Percentiles rank a stretch among this genome's conserved stretches.
Conservation (phyloP, 1,140 invertebrate species). For the Drosophila ohnishii region DNA sequence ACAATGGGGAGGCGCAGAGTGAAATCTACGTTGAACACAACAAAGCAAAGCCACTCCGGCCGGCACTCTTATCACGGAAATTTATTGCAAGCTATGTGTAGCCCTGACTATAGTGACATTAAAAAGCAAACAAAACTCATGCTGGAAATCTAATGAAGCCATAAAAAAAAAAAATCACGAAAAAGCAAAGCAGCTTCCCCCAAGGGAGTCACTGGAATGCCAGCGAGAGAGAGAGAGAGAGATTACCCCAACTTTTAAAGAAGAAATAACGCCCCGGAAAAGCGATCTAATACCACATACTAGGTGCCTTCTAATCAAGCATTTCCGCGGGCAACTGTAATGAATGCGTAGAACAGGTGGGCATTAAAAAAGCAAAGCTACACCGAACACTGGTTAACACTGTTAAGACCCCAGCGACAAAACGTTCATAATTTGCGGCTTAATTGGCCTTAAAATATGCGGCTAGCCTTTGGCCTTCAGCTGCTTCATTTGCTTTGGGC, state of each 20-base stretch:
- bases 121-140: slow-evolving; percentile 31
- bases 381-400: slow-evolving; percentile 13
- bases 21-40: slow-evolving; percentile 24
- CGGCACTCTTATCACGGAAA: slow-evolving; percentile 41
- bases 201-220: slow-evolving; percentile 12
- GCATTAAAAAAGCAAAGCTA: slow-evolving; percentile 20
- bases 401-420: slow-evolving; percentile 52
- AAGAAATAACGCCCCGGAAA: slow-evolving; percentile 24
- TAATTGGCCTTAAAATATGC: slow-evolving; percentile 73
- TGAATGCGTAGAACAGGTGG: slow-evolving; percentile 35
- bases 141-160: slow-evolving; percentile 44
- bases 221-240: neutral
- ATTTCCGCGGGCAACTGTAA: slow-evolving; percentile 20
- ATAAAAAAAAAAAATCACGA: slow-evolving; percentile 41
- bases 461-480: slow-evolving; percentile 34
- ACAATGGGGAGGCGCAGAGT: slow-evolving; percentile 14
- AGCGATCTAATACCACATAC: neutral
- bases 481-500: slow-evolving; percentile 25
- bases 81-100: slow-evolving; percentile 36
- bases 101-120: slow-evolving; percentile 5
- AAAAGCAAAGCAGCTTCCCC: slow-evolving; percentile 4
- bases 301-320: slow-evolving; percentile 13
- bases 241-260: neutral
- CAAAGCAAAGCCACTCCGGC: slow-evolving; percentile 12
- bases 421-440: slow-evolving; percentile 68